phyloP scores from a whole-genome alignment of 2,797 vertebrate genomes.

The Percopsis omiscomaycus region DNA sequence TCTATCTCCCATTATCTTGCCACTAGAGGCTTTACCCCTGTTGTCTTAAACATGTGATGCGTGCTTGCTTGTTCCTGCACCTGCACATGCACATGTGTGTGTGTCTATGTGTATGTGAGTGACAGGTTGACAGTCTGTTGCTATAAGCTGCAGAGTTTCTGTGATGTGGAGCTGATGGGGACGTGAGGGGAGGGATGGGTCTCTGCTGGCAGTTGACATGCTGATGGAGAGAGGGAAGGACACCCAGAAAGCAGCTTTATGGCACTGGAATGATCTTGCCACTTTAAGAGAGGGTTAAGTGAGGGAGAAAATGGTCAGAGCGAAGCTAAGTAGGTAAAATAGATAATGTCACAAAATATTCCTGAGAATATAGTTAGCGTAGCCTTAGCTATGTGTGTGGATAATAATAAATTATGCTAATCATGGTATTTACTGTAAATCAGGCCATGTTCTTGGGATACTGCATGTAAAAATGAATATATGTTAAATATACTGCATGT shows the following conservation, averaged over 20 bases:
- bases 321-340: neutral
- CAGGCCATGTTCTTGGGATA: slow-evolving; percentile 1
- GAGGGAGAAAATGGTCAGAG: slow-evolving; percentile 7
- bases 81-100: neutral
- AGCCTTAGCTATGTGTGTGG: no score
- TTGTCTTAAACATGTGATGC: neutral
- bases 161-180: slow-evolving; percentile 40
- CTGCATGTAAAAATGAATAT: slow-evolving; percentile 14
- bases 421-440: no score
- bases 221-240: slow-evolving; percentile 18
- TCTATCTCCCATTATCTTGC: no score
- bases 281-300: neutral
- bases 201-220: slow-evolving; percentile 45
- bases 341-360: no score
- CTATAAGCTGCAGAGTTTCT: slow-evolving; percentile 34
- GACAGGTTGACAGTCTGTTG: slow-evolving; percentile 29
- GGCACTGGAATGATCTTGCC: neutral
- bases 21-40: no score
- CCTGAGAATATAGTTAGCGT: no score
- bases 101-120: slow-evolving; percentile 4
- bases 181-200: slow-evolving; percentile 28
- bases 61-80: slow-evolving; percentile 5
- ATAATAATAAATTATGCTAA: no score
- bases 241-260: neutral
- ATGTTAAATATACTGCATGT: neutral